These are phyloP conservation scores for Charanyca ferruginea DNA, from an alignment of 2,888 invertebrate genomes.

Conservation along the genomic window DNA sequence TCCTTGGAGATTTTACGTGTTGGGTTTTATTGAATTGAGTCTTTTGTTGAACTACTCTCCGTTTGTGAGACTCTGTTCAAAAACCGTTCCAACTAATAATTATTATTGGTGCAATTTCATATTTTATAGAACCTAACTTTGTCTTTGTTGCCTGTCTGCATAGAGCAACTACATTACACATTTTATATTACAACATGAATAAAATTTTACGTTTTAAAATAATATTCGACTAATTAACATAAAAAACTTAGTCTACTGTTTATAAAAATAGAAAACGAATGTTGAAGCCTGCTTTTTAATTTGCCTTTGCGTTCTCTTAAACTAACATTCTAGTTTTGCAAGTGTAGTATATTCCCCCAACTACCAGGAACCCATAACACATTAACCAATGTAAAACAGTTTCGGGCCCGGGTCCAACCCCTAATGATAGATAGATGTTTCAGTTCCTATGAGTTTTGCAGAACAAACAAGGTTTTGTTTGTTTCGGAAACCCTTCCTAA, in stretches of 20 bases:
- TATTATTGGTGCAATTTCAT: conserved; percentile 45
- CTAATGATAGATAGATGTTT: conserved; percentile 57
- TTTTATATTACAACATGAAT: no score
- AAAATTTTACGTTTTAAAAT: no score
- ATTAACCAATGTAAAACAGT: conserved; percentile 55
- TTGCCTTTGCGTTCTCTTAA: background rate
- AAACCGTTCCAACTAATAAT: conserved; percentile 56
- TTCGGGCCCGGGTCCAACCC: conserved; percentile 33
- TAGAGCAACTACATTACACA: no score
- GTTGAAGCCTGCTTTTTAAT: no score
- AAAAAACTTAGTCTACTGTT: no score
- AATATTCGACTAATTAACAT: no score
- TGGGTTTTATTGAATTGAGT: conserved; percentile 74
- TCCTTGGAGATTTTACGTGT: conserved; percentile 70
- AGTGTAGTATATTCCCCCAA: conserved; percentile 8
- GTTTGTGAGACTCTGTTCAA: conserved; percentile 49
- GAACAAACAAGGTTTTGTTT: conserved; percentile 56
- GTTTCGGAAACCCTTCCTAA: conserved; percentile 30
- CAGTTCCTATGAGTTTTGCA: conserved; percentile 51
- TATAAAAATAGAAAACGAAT: no score
- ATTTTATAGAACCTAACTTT: conserved; percentile 25
- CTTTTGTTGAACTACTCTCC: conserved; percentile 65
- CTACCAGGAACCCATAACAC: conserved; percentile 34
- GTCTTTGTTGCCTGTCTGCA: background rate
- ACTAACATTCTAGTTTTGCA: conserved; percentile 3